Base-by-base conservation (phyloP, 2,888 invertebrate genomes). In the Idaea biselata region DNA sequence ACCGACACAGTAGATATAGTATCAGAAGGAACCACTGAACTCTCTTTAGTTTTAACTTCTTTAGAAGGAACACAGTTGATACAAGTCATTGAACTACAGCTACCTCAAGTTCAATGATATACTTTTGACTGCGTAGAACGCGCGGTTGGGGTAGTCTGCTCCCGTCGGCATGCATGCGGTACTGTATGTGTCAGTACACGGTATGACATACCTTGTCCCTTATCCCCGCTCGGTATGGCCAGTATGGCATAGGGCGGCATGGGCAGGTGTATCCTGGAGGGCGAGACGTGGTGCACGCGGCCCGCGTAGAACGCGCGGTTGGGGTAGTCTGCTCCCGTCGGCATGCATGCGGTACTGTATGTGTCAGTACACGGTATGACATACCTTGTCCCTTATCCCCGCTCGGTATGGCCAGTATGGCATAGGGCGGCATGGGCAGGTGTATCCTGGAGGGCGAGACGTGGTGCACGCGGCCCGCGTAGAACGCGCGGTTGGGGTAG, bases 251-350 rank as follows among this genome's bases (percentile, higher is more conserved):
- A 88, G 0, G 88, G 84, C 65, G 85, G 84, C 67, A 91, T 17
- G 53, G 67, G 68, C 6, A 92, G 76, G 0, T 68, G 65, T 1
- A 79, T 75, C 25, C 79, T 65, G 44, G 68, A 62, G 17, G 76
- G 75, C 25, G 80, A 73, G n/a, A 76, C 73, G 61, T 82, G 89
- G 58, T 71, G 75, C 59, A 97, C 84, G 67, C 80, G 84, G 7
- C 93, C 93, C 58, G 86, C 88, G 80, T 97, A 97, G 84, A 97
- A 96, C 58, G 93, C 93, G 54, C 91, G 84, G 84, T 96, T 97
- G 0, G 98, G 97, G 93, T 96, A 98, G 63, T 90, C 87, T 1
- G 95, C 95, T n/a, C n/a, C n/a, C n/a, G n/a, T n/a, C n/a, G n/a
- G n/a, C n/a, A n/a, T n/a, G n/a, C n/a, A n/a, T n/a, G n/a, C n/a